Percentiles rank a stretch among this genome's conserved stretches.
These are phyloP conservation scores for Pelmatolapia mariae DNA, from an alignment of 2,113 vertebrate species.

Conservation along the genomic window DNA sequence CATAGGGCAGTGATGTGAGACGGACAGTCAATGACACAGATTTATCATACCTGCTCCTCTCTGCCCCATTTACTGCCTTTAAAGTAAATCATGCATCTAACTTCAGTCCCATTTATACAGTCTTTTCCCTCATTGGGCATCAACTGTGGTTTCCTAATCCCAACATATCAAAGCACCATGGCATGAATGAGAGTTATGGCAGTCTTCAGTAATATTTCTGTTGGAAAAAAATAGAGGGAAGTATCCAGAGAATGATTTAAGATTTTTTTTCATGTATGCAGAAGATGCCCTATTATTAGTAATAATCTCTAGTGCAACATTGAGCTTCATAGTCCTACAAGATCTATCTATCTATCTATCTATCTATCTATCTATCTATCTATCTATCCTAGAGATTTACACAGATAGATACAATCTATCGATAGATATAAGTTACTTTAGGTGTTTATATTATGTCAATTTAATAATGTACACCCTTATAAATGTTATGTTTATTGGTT, in stretches of 20 bases:
- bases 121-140: not conserved
- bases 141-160: not conserved
- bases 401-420: not conserved
- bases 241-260: not conserved
- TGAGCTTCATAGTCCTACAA: not conserved
- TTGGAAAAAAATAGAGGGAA: not conserved
- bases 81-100: constrained; percentile 6
- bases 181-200: not conserved
- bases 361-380: too few relatives aligned
- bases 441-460: not conserved
- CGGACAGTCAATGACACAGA: constrained; percentile 67
- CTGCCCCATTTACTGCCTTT: constrained; percentile 15
- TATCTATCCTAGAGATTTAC: not conserved
- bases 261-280: not conserved
- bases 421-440: not conserved
- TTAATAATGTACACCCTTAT: not conserved
- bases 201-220: not conserved
- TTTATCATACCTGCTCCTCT: constrained; percentile 12
- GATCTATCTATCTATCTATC: too few relatives aligned
- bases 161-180: not conserved
- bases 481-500: not conserved
- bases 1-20: constrained; percentile 77
- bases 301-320: not conserved
- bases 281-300: not conserved
- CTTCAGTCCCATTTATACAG: not conserved